Conservation (phyloP, 2,888 invertebrate species). For the Drosophila quinaria region DNA sequence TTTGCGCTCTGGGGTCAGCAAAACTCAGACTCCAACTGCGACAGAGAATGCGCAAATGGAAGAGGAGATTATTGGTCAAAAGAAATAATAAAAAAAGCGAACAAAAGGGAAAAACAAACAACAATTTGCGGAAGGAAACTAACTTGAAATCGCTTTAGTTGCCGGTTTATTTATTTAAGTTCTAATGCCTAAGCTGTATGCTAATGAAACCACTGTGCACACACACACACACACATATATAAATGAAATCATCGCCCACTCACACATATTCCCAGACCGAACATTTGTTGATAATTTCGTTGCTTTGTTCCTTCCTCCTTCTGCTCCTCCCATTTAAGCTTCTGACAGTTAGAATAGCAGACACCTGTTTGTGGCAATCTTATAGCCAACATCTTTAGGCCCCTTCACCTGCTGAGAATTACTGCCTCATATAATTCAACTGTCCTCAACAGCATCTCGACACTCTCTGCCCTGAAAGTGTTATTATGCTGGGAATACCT, state of each 20-base stretch:
- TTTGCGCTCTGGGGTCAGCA: constrained; percentile 25
- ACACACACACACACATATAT: constrained; percentile 9
- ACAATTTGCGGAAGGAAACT: constrained; percentile 50
- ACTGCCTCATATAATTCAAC: constrained; percentile 16
- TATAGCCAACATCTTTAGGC: constrained; percentile 13
- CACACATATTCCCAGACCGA: constrained; percentile 30
- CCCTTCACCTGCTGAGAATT: constrained; percentile 8
- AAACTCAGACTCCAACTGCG: constrained; percentile 30
- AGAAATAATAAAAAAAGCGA: background rate
- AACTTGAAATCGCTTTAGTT: constrained; percentile 77
- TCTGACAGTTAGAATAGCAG: constrained; percentile 46
- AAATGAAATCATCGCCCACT: constrained; percentile 12
- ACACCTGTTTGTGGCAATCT: constrained; percentile 48
- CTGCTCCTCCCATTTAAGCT: background rate
- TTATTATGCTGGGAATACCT: background rate
- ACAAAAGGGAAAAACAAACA: constrained; percentile 24
- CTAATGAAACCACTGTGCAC: constrained; percentile 75
- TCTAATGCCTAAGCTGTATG: constrained; percentile 69
- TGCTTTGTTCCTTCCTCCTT: constrained; percentile 9
- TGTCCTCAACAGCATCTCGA: constrained; percentile 9
- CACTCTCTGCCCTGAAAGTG: background rate
- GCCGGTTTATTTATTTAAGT: constrained; percentile 75
- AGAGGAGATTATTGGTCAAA: background rate
- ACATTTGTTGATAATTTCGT: constrained; percentile 43
- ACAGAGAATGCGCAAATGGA: constrained; percentile 31